Conservation (phyloP, 1,140 invertebrate species). For the Pseudomyrmex cubaensis region DNA sequence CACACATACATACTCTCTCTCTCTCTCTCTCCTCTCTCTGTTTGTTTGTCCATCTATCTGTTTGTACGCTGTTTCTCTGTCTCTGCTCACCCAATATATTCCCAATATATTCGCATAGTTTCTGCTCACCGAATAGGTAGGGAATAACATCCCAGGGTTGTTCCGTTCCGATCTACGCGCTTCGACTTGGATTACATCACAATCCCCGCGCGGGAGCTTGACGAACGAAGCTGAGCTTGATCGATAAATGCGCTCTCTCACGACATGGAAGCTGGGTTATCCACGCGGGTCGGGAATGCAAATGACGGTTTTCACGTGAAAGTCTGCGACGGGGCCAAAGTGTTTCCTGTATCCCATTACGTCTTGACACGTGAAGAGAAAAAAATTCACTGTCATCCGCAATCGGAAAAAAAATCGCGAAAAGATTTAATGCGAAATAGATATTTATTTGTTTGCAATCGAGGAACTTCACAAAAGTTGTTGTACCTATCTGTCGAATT, state of each 20-base stretch:
- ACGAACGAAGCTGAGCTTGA: constrained; percentile 42
- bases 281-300: constrained; percentile 37
- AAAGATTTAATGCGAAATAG: background rate
- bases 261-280: constrained; percentile 42
- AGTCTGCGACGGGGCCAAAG: constrained; percentile 31
- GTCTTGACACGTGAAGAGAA: constrained; percentile 29
- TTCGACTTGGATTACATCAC: constrained; percentile 55
- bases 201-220: constrained; percentile 49
- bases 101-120: constrained; percentile 45
- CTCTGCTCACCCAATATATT: background rate
- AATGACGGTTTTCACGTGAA: constrained; percentile 42
- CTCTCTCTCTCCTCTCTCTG: background rate
- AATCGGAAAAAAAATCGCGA: constrained; percentile 19
- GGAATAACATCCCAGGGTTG: constrained; percentile 21
- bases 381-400: constrained; percentile 18
- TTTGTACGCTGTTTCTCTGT: too few species aligned
- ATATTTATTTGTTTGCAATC: too few species aligned
- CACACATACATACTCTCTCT: too few species aligned
- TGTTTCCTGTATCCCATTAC: background rate
- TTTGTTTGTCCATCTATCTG: background rate
- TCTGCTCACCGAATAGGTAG: background rate
- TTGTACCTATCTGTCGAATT: background rate
- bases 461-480: too few species aligned
- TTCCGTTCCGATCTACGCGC: constrained; percentile 43
- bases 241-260: constrained; percentile 56